Base-by-base conservation (phyloP, 64 coral and sea anemone species). In the Orbicella faveolata region DNA sequence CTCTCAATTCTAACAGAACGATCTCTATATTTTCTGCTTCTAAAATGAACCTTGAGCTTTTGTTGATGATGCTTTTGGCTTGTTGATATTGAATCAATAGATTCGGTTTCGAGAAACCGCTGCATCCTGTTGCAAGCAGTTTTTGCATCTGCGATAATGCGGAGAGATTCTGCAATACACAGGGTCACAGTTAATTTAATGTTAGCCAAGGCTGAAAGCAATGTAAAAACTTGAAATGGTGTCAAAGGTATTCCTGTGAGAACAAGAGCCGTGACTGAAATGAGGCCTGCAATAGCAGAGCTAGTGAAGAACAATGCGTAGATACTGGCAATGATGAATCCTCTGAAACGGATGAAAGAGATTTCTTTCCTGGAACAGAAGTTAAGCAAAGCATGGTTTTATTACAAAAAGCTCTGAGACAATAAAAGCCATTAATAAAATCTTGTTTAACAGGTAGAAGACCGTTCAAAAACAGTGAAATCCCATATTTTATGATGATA, bases 181-280 rank as follows among this genome's bases (percentile, higher is more conserved):
- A 66, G 1, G 0, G 80, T 83, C 18, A 63, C 54, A 1, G 39
- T 10, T 9, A 41, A 21, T 44, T 83, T 83, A 9, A 65, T 63
- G 36, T 83, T 83, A 10, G 30, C 59, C 2, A 83, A 33, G 6
- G 17, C 19, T 4, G 59, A 67, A 37, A 95, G 30, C 25, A 95
- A 67, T 26, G 93, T 88, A 73, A 95, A 95, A 5, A 91, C 85
- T 41, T 76, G 48, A 21, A 88, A 80, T 41, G 93, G 65, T 15
- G 75, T 88, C 51, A 95, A 52, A 4, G 34, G 65, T 18, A 75
- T 57, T 69, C 77, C 93, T 30, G 93, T 51, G 23, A 86, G 59
- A 35, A 91, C 9, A 6, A 95, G 82, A 5, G 85, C 68, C 13
- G 72, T 18, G 15, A 95, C 48, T 17, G 93, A 72, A 17, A 91